Conservation (phyloP, 2,113 vertebrate genomes). For the Saccopteryx leptura region DNA sequence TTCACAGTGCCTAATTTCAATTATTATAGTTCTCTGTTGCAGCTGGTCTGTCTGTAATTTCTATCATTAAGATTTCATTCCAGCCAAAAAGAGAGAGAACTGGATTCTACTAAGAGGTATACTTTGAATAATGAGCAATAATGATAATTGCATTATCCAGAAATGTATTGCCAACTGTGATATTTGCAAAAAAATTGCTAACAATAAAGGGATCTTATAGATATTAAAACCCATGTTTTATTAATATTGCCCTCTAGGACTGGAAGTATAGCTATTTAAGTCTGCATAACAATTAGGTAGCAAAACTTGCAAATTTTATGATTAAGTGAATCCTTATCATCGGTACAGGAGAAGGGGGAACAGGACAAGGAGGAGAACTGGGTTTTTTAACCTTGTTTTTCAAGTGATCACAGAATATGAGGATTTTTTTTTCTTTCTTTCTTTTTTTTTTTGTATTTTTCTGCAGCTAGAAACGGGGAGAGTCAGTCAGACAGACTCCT, state of each 20-base stretch:
- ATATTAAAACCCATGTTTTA: conserved; percentile 3
- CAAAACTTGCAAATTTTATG: background rate
- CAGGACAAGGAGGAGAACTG: background rate
- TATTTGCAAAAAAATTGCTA: conserved; percentile 32
- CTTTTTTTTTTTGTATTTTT: too few relatives aligned
- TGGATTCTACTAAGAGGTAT: background rate
- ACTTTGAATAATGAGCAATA: conserved; percentile 40
- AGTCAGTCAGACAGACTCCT: too few relatives aligned
- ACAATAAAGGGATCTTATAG: background rate
- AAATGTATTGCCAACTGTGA: conserved; percentile 46
- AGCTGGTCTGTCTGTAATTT: background rate
- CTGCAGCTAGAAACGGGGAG: too few relatives aligned
- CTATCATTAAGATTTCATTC: conserved; percentile 10
- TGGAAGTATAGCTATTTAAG: background rate
- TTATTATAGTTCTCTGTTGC: background rate
- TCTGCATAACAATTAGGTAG: background rate
- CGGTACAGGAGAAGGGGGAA: background rate
- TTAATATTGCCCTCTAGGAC: background rate
- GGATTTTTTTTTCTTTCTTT: background rate
- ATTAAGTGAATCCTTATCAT: conserved; percentile 17
- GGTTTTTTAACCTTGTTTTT: background rate
- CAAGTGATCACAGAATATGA: background rate
- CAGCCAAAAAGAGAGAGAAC: conserved; percentile 12
- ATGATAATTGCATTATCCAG: background rate
- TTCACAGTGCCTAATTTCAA: background rate